Base-by-base conservation (phyloP, 1,140 invertebrate species). In the Eumeta japonica region DNA sequence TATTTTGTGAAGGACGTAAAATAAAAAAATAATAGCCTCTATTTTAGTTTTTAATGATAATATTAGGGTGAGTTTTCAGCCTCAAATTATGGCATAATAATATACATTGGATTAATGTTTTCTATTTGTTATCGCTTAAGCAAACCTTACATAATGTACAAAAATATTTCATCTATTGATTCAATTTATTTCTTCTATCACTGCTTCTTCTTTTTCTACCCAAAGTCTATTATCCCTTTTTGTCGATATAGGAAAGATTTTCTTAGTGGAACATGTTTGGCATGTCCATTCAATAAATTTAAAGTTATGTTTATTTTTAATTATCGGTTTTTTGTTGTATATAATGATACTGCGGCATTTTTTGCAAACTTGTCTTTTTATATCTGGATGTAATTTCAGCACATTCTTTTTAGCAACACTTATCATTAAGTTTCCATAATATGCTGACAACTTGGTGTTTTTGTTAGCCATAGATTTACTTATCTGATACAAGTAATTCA, bases 401-500 rank as follows among this genome's bases (percentile, higher is more conserved):
- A 81, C 79, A 47, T 71, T 70, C 48, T 79, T 81, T 51, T 79
- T 80, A 3, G 77, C 76, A 31, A 81, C 53, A 53, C 62, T 75
- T 12, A 77, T 43, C 17, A 75, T 55, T 11, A 79, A 55, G 55
- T 78, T 79, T 9, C 70, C 64, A 43, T 79, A 80, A 40, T 78
- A 73, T 1, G 67, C 62, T 10, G 77, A 68, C 4, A 76, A 38
- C 12, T 45, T 57, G 32, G 70, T 53, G 48, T 64, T 62, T 48
- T 65, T 71, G 19, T 47, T 48, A 14, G 58, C 67, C 41, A 73
- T 55, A 24, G 60, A 38, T 58, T 78, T 78, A 43, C 73, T 72
- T 35, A 77, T 62, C 76, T 80, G 79, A 51, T 77, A 79, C n/a
- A 81, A 50, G 54, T 72, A 81, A 48, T 80, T 81, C 37, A 81